Conservation (phyloP, 1,140 invertebrate genomes). For the Mya arenaria region DNA sequence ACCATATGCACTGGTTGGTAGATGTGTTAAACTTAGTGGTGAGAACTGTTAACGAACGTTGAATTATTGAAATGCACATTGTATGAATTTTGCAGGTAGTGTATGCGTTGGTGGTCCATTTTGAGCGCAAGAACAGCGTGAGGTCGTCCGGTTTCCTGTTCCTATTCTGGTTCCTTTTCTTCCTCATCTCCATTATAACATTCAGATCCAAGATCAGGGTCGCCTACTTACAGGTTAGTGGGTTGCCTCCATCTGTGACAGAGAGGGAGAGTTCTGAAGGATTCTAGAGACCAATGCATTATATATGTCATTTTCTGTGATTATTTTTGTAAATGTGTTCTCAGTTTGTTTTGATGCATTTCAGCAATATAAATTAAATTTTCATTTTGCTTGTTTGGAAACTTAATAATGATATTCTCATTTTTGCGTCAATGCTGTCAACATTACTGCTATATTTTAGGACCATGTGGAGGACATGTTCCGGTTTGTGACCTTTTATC, state of each 20-base stretch:
- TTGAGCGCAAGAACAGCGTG: slow-evolving; percentile 91
- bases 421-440: too few relatives aligned
- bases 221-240: slow-evolving; percentile 60
- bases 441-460: slow-evolving; percentile 64
- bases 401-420: too few relatives aligned
- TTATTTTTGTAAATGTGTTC: too few relatives aligned
- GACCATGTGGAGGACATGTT: slow-evolving; percentile 62
- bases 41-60: not conserved
- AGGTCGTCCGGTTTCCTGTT: slow-evolving; percentile 93
- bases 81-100: slow-evolving; percentile 71
- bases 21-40: not conserved
- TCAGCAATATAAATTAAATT: too few relatives aligned
- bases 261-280: too few relatives aligned
- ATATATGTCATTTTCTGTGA: too few relatives aligned
- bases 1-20: not conserved
- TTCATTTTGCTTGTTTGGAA: too few relatives aligned
- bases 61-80: not conserved
- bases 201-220: slow-evolving; percentile 83
- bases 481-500: slow-evolving; percentile 67
- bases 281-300: too few relatives aligned
- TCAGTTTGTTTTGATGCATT: too few relatives aligned
- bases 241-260: too few relatives aligned
- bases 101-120: slow-evolving; percentile 69
- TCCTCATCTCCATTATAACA: slow-evolving; percentile 87
- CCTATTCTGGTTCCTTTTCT: slow-evolving; percentile 92